These are phyloP conservation scores for Botia kubotai DNA, from an alignment of 2,797 vertebrate genomes.

Conservation along the genomic window DNA sequence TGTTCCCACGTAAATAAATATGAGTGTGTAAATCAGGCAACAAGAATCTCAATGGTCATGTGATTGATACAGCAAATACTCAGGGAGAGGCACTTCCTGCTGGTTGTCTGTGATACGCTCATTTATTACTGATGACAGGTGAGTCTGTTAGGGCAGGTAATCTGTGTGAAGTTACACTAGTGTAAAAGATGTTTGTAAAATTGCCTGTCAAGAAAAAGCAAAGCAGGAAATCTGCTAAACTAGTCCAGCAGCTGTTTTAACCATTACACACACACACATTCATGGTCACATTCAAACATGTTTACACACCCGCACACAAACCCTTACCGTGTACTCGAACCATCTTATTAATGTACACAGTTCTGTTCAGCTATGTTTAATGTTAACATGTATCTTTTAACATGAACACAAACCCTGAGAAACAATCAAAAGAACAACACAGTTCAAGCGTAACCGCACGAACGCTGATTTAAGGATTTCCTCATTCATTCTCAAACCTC, in stretches of 20 bases:
- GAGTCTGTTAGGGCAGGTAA: background rate
- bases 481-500: background rate
- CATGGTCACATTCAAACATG: background rate
- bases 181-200: background rate
- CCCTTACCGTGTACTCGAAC: background rate
- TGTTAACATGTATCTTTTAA: background rate
- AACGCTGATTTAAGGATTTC: background rate
- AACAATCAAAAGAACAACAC: conserved; percentile 9
- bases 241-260: background rate
- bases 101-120: background rate
- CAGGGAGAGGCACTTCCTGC: background rate
- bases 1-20: background rate
- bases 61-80: background rate
- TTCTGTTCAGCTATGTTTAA: conserved; percentile 5
- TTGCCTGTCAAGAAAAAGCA: background rate
- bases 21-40: background rate
- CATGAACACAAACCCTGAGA: conserved; percentile 25
- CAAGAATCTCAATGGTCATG: background rate
- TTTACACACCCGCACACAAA: background rate
- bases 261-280: background rate
- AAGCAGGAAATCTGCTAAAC: too few relatives aligned
- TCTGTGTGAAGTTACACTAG: background rate
- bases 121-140: background rate
- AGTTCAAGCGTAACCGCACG: background rate
- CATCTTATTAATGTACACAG: background rate